Conservation (phyloP, 2,888 invertebrate species). For the Actias luna region DNA sequence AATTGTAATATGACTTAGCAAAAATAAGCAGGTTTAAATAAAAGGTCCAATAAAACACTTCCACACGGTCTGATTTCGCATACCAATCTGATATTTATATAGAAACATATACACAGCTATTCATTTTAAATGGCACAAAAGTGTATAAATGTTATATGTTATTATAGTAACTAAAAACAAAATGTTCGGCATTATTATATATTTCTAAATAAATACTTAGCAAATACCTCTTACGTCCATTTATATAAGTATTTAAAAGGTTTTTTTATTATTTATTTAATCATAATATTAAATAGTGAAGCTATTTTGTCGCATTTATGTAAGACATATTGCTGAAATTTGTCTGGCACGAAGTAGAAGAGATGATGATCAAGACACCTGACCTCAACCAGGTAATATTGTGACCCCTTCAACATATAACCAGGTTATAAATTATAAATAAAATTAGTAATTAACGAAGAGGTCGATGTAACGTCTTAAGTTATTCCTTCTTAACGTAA, state of each 20-base stretch:
- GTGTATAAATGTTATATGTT: neutral
- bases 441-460: neutral
- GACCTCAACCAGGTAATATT: neutral
- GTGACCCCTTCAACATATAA: neutral
- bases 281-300: no score
- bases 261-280: no score
- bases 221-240: no score
- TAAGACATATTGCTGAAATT: no score
- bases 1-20: neutral
- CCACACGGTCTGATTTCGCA: neutral
- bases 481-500: no score
- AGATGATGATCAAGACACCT: neutral
- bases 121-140: conserved; percentile 2
- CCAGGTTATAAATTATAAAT: neutral
- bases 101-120: conserved; percentile 2
- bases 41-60: neutral
- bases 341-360: no score
- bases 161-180: neutral
- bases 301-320: no score
- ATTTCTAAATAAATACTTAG: no score
- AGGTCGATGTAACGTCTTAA: neutral
- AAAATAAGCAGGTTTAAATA: neutral
- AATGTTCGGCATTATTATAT: no score
- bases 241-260: no score
- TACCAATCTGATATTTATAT: neutral